Evolutionary conservation across 2,113 vertebrate genomes (phyloP), one percentile per base, ranked within the genome.

Genomic region (Pomatorhinus ruficollis): DNA sequence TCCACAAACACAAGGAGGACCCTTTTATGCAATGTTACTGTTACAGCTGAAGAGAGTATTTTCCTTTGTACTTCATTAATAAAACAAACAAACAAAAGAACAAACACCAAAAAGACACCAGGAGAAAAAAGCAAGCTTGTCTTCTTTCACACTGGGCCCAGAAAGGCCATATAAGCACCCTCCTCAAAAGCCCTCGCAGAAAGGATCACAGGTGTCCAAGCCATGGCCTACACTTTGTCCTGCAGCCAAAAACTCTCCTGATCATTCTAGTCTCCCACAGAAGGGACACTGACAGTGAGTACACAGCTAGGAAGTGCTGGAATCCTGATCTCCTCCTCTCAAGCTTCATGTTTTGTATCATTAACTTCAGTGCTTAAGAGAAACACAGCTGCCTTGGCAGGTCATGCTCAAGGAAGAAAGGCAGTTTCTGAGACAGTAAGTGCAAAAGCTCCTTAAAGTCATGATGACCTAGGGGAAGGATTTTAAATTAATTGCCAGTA

Each of bases 301-400:
- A 70, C 10, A 5, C 42, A 68, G 60, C 21, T 52, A 64, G 54
- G 74, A 49, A 44, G 19, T 10, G 30, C 68, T 68, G 47, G 37
- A 86, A 74, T 71, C 28, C 68, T 74, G 18, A 93, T 75, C 12
- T 84, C 30, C 40, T 56, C 2, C 54, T 77, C 79, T 64, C 63
- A 59, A 42, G 37, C 63, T 88, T 80, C 60, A 45, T 68, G 60
- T 40, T 93, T 83, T 88, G 10, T 59, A 81, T 49, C 56, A 40
- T 89, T 75, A 81, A 93, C 35, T 92, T 63, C 78, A 79, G 49
- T 5, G 23, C 37, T 83, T 94, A 90, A 78, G 56, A 94, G 88
- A 95, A 96, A 92, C 60, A 89, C 91, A 96, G 90, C 76, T 95
- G 93, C 42, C 79, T 83, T 82, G 86, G 79, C 86, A 92, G 72